Evolutionary conservation across 2,113 vertebrate species (phyloP), one percentile per base, ranked within the genome.

Genomic region (Ochotona curzoniae): DNA sequence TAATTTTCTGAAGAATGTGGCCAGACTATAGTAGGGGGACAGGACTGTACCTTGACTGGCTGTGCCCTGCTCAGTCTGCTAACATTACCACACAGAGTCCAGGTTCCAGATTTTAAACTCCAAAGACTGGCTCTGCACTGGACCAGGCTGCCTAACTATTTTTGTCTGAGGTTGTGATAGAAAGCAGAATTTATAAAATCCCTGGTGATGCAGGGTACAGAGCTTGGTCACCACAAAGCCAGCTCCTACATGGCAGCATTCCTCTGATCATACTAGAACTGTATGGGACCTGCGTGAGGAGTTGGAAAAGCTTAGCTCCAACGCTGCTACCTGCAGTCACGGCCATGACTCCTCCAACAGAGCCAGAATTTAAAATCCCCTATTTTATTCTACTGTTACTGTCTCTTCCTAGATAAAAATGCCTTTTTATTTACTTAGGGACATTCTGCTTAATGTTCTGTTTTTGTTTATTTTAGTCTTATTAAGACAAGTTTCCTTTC

Each of bases 11-110:
- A 57, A 85, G 21, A 74, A 23, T 4, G 7, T 17, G 32, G 23
- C 9, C 9, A 32, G 5, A 23, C 0, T 9, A 30, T 15, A 28
- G 7, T 35, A 78, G 67, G 30, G 12, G 64, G 7, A 79, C 1
- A 8, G 30, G 25, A 30, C 32, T n/a, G 1, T 4, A n/a, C 2
- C 4, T 7, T 13, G 6, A 44, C 21, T 7, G 11, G 1, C n/a
- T 38, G 63, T 23, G 18, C 47, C 30, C 18, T 44, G 18, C 28
- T 89, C 18, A 83, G 71, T 15, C 21, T 38, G 6, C 28, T 47
- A 38, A 54, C 15, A 3, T n/a, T 69, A 47, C 21, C 25, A 8
- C 9, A 20, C 8, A 14, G 5, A 21, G 13, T 28, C 25, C 21
- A 57, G 13, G 18, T 25, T 73, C 38, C 47, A 63, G 74, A n/a